Evolutionary conservation across 2,113 vertebrate species (phyloP).

Genomic region (Calyptomena viridis): DNA sequence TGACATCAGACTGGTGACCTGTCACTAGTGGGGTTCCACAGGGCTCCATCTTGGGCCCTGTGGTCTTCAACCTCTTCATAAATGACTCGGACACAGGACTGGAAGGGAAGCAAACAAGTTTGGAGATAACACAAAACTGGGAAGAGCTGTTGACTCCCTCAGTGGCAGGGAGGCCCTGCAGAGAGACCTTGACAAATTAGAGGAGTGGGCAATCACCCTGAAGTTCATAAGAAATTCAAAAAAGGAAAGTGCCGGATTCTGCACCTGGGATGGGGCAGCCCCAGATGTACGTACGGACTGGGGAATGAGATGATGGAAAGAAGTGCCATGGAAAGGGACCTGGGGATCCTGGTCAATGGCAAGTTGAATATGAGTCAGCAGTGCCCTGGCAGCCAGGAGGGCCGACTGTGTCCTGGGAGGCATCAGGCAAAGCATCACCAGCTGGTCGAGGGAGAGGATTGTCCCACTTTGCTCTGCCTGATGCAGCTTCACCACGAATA

Average conservation of each 20-base stretch:
- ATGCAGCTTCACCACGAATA: neutral
- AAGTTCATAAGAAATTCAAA: too few relatives aligned
- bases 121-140: neutral
- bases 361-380: neutral
- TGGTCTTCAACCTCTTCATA: neutral
- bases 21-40: neutral
- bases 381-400: neutral
- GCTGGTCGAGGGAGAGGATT: too few relatives aligned
- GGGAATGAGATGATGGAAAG: too few relatives aligned
- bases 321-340: too few relatives aligned
- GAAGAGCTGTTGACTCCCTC: neutral
- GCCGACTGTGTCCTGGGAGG: too few relatives aligned
- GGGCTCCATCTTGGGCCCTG: neutral
- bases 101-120: neutral
- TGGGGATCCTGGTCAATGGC: neutral
- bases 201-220: neutral
- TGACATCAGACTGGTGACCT: neutral
- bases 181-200: neutral
- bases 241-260: neutral
- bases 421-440: too few relatives aligned
- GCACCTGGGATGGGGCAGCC: neutral
- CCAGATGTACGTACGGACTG: too few relatives aligned
- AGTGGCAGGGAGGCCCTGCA: neutral
- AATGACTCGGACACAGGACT: neutral
- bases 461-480: neutral